phyloP scores from a whole-genome alignment of 2,797 vertebrate genomes.

The Lacerta viridis region DNA sequence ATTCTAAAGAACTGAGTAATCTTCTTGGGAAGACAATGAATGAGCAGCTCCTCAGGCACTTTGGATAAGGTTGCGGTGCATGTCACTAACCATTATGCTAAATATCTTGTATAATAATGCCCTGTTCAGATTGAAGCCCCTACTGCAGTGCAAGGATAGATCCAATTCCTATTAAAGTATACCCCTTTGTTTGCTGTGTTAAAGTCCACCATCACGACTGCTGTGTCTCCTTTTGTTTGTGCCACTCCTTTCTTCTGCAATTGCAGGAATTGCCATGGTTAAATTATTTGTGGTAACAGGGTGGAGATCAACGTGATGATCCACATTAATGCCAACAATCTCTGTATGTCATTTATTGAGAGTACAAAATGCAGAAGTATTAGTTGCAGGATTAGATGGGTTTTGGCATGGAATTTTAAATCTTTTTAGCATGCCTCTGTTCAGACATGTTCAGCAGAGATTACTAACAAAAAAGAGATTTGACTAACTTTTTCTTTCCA shows the following conservation, averaged over 20 bases:
- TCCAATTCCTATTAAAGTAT: not conserved
- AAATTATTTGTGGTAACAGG: not conserved
- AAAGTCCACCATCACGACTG: not conserved
- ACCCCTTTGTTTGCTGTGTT: not conserved
- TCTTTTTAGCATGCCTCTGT: not conserved
- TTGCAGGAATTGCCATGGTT: not conserved
- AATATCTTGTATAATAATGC: not conserved
- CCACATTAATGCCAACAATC: not conserved
- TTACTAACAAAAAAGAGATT: too few species aligned
- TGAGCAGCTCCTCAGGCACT: not conserved
- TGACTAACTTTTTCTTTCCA: conserved; percentile 53
- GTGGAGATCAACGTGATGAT: not conserved
- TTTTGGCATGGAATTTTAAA: not conserved
- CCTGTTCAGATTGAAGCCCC: not conserved
- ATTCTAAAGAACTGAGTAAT: not conserved
- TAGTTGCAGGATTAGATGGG: not conserved
- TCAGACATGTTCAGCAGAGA: not conserved
- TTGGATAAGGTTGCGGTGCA: not conserved
- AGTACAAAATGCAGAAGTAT: not conserved
- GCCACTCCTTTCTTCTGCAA: not conserved
- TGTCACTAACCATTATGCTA: not conserved
- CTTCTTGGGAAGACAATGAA: too few species aligned
- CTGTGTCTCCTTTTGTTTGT: not conserved
- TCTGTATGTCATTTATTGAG: not conserved
- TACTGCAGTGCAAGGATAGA: too few species aligned